Base-by-base conservation (phyloP, 2,888 invertebrate genomes). In the Pelosia muscerda region DNA sequence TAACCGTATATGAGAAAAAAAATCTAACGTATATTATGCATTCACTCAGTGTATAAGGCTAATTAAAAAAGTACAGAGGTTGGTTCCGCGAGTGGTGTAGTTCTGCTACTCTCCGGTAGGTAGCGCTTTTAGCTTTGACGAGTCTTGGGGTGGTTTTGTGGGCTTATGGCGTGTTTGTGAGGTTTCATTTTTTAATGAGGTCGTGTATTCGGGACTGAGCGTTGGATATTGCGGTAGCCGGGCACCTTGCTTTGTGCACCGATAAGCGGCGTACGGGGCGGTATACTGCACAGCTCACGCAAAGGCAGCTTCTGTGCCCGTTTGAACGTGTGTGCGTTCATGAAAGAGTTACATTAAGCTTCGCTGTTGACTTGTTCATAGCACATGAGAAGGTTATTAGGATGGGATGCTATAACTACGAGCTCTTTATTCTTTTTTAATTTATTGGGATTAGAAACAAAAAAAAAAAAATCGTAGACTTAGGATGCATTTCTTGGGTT, bases 11-110 rank as follows among this genome's bases (percentile, higher is more conserved):
- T 81, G 87, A 87, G 87, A 87, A 86, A 85, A 88, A 90, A 91
- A 91, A 86, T 88, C 91, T 91, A 90, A 92, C 91, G 88, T 90
- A 90, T 90, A 92, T 90, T 87, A 92, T 90, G 90, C 92, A 94
- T 94, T 93, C 92, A 93, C 84, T 88, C 86, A 81, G 84, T 91
- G 91, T 92, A 94, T 93, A 92, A 83, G 82, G 94, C 94, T 94
- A 95, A 95, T 95, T 95, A 95, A 95, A 94, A 94, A 91, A 90
- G 93, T 89, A 93, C 94, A 94, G 91, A 90, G 90, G 90, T 84
- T 93, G 93, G 88, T 86, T 94, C 76, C 85, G 88, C 89, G 89
- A 94, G 94, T 92, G 92, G 89, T 74, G 92, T 90, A 92, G 94
- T 94, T 91, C 89, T 86, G 93, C 94, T 94, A 94, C 94, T 93